Conservation (phyloP, 1,140 invertebrate species). For the Drosophila sp. region DNA sequence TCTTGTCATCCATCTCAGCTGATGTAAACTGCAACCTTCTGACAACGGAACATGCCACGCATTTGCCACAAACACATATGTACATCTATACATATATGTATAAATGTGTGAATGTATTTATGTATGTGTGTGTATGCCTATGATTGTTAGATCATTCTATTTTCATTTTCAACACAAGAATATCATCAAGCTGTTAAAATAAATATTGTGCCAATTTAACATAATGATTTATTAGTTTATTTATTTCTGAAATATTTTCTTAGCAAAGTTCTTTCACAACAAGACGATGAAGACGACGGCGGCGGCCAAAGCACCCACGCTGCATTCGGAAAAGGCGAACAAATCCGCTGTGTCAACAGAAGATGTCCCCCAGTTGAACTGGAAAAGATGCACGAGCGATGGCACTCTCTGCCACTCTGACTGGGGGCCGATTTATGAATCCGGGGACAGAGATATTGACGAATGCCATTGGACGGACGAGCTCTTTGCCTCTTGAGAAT, state of each 20-base stretch:
- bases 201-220: slow-evolving; percentile 75
- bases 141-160: slow-evolving; percentile 57
- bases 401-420: slow-evolving; percentile 42
- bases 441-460: slow-evolving; percentile 68
- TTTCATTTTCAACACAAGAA: slow-evolving; percentile 56
- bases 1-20: slow-evolving; percentile 51
- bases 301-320: slow-evolving; percentile 50
- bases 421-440: slow-evolving; percentile 60
- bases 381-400: slow-evolving; percentile 50
- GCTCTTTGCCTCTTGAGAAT: background rate
- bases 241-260: slow-evolving; percentile 73
- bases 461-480: slow-evolving; percentile 35
- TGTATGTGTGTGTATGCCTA: background rate
- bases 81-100: slow-evolving; percentile 31
- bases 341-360: slow-evolving; percentile 69
- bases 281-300: slow-evolving; percentile 25
- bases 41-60: slow-evolving; percentile 68
- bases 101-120: background rate
- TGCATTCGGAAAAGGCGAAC: slow-evolving; percentile 21
- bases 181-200: slow-evolving; percentile 57
- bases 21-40: slow-evolving; percentile 62
- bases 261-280: slow-evolving; percentile 69
- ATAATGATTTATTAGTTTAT: slow-evolving; percentile 79
- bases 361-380: slow-evolving; percentile 36
- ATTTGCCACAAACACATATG: slow-evolving; percentile 64